Base-by-base conservation (phyloP, 2,888 invertebrate species). In the Dryobota labecula region DNA sequence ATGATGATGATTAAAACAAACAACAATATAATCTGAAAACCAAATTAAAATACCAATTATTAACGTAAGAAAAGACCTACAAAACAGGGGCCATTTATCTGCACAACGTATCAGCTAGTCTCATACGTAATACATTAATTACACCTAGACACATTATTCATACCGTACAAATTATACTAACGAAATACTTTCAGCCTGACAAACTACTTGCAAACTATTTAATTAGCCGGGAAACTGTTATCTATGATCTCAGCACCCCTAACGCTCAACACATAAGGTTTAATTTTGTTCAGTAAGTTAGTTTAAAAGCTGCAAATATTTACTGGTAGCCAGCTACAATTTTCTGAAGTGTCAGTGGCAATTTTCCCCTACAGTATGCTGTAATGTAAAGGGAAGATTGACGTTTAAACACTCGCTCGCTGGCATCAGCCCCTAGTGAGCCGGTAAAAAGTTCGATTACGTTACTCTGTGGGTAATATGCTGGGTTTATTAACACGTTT, bases 271-370 rank as follows among this genome's bases (percentile, higher is more conserved):
- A 9, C 0, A 43, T 66, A 78, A 64, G 53, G 85, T 38, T 49
- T 33, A 73, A 18, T 24, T 68, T 76, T 4, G 57, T 47, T 27
- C 38, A 7, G 27, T n/a, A 15, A 9, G 15, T 0, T 7, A 18
- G 18, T 66, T 65, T 30, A 20, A 56, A 33, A 53, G n/a, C 53
- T 77, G 78, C 70, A 80, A 77, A 78, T 70, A 70, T 78, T 65
- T 80, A 69, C 78, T 84, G 82, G 77, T 76, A 67, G 67, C 45
- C 45, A 41, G 81, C 76, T 84, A 87, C 81, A 88, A 85, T 89
- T 89, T 89, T 83, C 88, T 78, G 73, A 83, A 87, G 86, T 88
- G 87, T 86, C 87, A 80, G 87, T 81, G 83, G 84, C 84, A 86
- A 88, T 88, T 89, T 85, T 67, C 80, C 71, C 76, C 60, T 69